Evolutionary conservation across 2,797 vertebrate genomes (phyloP).

Genomic region (Danio tinwini): DNA sequence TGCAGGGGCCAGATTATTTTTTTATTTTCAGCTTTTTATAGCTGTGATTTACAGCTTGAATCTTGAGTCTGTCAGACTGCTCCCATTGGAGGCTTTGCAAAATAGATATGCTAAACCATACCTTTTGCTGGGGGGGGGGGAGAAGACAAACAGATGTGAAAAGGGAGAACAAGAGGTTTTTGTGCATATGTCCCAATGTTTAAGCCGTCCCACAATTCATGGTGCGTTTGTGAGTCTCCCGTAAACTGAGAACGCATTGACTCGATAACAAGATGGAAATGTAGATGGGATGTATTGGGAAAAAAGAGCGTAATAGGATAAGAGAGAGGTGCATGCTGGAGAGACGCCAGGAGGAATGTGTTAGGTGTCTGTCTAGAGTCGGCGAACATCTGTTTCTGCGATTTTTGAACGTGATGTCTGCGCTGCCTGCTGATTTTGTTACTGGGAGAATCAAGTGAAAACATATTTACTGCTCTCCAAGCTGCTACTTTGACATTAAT

Average conservation of each 20-base stretch:
- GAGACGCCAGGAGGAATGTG: constrained; percentile 39
- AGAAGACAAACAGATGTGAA: constrained; percentile 38
- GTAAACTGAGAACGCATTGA: constrained; percentile 36
- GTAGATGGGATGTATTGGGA: constrained; percentile 28
- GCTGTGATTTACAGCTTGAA: constrained; percentile 42
- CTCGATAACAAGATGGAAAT: constrained; percentile 39
- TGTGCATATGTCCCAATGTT: constrained; percentile 6
- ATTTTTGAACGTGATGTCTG: constrained; percentile 46
- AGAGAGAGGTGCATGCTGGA: constrained; percentile 36
- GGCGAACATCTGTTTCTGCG: constrained; percentile 49
- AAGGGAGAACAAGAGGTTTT: constrained; percentile 8
- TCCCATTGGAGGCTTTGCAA: constrained; percentile 21
- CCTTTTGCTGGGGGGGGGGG: constrained; percentile 27
- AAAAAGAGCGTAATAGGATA: constrained; percentile 35
- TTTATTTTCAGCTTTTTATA: constrained; percentile 17
- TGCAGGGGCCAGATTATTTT: not conserved
- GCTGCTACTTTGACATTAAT: not conserved
- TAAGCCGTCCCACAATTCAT: constrained; percentile 27
- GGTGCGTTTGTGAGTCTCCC: constrained; percentile 12
- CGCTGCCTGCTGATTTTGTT: constrained; percentile 43
- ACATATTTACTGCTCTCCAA: constrained; percentile 36
- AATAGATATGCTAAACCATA: constrained; percentile 37
- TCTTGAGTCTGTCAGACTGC: constrained; percentile 37
- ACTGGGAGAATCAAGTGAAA: constrained; percentile 50
- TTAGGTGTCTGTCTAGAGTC: constrained; percentile 39